Evolutionary conservation across 2,113 vertebrate genomes (phyloP).

Genomic region (Romanogobio albipinnatus): DNA sequence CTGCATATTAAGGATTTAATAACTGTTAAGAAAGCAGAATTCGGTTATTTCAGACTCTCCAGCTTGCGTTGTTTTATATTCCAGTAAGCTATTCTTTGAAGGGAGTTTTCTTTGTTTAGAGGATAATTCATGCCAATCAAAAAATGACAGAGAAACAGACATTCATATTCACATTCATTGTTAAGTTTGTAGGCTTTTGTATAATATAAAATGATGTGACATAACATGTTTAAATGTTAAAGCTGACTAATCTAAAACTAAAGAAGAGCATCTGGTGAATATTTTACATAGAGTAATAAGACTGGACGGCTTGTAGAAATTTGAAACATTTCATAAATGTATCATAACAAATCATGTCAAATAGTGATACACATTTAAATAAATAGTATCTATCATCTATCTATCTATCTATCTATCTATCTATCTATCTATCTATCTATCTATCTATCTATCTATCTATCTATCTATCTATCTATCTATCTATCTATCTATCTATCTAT

Average conservation of each 20-base stretch:
- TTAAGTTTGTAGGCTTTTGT: neutral
- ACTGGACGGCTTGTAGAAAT: neutral
- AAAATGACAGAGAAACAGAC: constrained; percentile 19
- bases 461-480: no score
- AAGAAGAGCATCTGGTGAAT: neutral
- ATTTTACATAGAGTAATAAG: neutral
- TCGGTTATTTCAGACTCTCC: neutral
- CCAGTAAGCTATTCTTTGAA: neutral
- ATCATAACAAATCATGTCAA: neutral
- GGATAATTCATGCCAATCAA: constrained; percentile 46
- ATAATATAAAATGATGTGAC: neutral
- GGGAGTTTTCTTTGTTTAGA: constrained; percentile 26
- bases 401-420: no score
- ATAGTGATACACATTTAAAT: no score
- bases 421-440: no score
- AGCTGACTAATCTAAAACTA: neutral
- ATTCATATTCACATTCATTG: constrained; percentile 33
- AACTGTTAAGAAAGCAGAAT: constrained; percentile 1
- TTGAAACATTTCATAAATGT: neutral
- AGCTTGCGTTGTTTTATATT: constrained; percentile 29
- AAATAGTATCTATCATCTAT: no score
- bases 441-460: no score
- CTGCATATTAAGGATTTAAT: neutral
- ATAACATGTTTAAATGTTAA: neutral
- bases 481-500: no score